Percentiles rank a stretch among this genome's conserved stretches.
Evolutionary conservation across 2,888 invertebrate genomes (phyloP).

Genomic region (Meloe dianella): DNA sequence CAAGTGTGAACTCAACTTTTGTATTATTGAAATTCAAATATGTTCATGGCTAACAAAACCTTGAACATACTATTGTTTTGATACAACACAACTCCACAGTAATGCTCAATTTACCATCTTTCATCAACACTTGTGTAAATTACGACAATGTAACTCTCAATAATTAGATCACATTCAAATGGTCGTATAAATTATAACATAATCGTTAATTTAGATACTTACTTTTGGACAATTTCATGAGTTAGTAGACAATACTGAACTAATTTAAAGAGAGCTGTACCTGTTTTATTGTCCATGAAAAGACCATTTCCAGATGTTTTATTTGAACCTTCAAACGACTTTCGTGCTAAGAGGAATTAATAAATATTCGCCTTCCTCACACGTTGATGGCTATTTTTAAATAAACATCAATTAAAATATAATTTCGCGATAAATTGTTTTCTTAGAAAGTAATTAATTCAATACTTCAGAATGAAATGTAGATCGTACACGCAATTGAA

Average conservation of each 20-base stretch:
- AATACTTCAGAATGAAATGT: too few species aligned
- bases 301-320: background rate
- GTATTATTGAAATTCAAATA: too few species aligned
- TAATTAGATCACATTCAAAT: background rate
- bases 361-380: background rate
- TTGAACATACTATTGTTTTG: too few species aligned
- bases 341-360: background rate
- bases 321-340: background rate
- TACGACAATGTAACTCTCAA: background rate
- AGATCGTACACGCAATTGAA: constrained; percentile 2
- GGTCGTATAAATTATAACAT: background rate
- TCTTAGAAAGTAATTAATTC: background rate
- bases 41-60: too few species aligned
- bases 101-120: too few species aligned
- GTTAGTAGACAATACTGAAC: background rate
- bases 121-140: too few species aligned
- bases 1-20: too few species aligned
- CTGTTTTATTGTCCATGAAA: constrained; percentile 6
- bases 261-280: background rate
- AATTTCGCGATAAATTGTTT: background rate
- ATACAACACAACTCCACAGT: too few species aligned
- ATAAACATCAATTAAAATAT: background rate
- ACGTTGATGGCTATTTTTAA: background rate
- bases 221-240: background rate
- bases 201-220: background rate